A percentile compares a stretch with the other conserved stretches of the same genome.
Evolutionary conservation across 2,113 vertebrate species (phyloP).

Genomic region (Pangasianodon hypophthalmus): DNA sequence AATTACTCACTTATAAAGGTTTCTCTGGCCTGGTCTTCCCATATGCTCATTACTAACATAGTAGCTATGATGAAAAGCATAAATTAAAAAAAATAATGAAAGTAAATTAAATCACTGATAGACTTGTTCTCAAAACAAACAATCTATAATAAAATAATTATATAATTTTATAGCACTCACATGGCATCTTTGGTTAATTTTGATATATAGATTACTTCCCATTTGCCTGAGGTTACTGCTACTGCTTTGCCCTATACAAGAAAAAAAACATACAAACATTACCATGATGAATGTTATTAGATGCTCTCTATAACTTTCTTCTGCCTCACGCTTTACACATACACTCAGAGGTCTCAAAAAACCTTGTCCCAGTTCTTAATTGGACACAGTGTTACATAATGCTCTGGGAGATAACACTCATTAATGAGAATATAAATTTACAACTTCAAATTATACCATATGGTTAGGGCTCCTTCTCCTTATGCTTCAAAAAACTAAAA

Average conservation of each 20-base stretch:
- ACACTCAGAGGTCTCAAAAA: conserved; percentile 16
- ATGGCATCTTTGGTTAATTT: conserved; percentile 89
- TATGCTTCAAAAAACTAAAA: conserved; percentile 15
- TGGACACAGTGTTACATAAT: conserved; percentile 21
- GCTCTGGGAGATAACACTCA: conserved; percentile 17
- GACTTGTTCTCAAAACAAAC: not conserved
- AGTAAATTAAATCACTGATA: not conserved
- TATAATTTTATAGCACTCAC: conserved; percentile 69
- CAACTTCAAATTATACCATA: conserved; percentile 18
- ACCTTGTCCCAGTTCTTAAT: conserved; percentile 15
- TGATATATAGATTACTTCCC: conserved; percentile 94
- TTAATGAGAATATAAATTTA: conserved; percentile 20
- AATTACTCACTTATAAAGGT: conserved; percentile 89
- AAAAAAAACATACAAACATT: conserved; percentile 4
- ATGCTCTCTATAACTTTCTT: conserved; percentile 14
- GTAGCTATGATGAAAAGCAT: conserved; percentile 76
- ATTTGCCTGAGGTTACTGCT: conserved; percentile 89
- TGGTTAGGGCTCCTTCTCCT: not conserved
- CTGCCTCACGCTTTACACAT: conserved; percentile 11
- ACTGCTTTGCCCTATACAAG: conserved; percentile 79
- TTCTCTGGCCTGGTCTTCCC: conserved; percentile 81
- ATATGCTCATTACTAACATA: conserved; percentile 88
- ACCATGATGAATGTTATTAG: conserved; percentile 5
- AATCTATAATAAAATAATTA: conserved; percentile 3
- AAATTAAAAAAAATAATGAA: not conserved